Conservation (phyloP, 2,888 invertebrate species). For the Pelosia muscerda region DNA sequence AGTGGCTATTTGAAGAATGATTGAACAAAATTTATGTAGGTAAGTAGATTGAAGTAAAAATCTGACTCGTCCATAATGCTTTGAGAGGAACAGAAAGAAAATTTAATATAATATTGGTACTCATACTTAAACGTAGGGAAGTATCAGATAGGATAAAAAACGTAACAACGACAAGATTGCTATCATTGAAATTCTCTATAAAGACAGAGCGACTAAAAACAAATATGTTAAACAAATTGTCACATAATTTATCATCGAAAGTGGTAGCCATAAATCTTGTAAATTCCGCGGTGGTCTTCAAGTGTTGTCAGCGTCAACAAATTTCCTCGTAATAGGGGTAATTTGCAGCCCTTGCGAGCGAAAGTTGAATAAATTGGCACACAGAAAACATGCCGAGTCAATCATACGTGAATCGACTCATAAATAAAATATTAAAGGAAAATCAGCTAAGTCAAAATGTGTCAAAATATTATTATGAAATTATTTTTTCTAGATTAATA, state of each 20-base stretch:
- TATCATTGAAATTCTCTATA: not conserved
- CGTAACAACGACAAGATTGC: not conserved
- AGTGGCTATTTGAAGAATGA: too few relatives aligned
- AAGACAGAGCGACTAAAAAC: not conserved
- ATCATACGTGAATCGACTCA: slow-evolving; percentile 41
- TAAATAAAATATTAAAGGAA: slow-evolving; percentile 33
- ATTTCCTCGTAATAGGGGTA: slow-evolving; percentile 59
- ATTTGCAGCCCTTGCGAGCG: slow-evolving; percentile 53
- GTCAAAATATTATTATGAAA: not conserved
- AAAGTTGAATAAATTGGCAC: slow-evolving; percentile 44
- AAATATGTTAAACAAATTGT: slow-evolving; percentile 14
- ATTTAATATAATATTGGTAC: not conserved
- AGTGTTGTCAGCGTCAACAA: slow-evolving; percentile 40
- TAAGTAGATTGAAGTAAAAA: too few relatives aligned
- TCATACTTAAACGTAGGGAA: not conserved
- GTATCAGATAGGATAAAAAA: not conserved
- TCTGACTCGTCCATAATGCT: too few relatives aligned
- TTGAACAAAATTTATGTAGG: too few relatives aligned
- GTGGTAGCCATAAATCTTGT: slow-evolving; percentile 41
- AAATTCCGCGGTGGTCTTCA: slow-evolving; percentile 44
- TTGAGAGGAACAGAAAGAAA: not conserved
- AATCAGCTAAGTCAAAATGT: slow-evolving; percentile 8
- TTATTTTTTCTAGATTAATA: too few relatives aligned
- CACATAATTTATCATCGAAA: slow-evolving; percentile 22
- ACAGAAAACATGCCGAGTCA: slow-evolving; percentile 41